Base-by-base conservation (phyloP, 2,888 invertebrate genomes). In the Lepeophtheirus nordmannii region DNA sequence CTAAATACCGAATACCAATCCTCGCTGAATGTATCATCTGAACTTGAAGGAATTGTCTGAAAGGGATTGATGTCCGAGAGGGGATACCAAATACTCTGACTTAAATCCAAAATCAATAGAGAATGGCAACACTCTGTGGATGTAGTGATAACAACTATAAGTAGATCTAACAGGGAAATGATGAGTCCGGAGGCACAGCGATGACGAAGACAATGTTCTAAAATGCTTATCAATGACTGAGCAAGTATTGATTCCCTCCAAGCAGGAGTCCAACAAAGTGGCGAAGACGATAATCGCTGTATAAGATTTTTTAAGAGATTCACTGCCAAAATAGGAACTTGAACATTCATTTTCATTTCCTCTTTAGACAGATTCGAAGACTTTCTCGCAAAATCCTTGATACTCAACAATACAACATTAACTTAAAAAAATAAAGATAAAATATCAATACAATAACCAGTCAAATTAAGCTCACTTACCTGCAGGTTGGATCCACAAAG, bases 11-110 rank as follows among this genome's bases (percentile, higher is more conserved):
- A 22, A n/a, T 20, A n/a, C 62, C 62, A 62, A 3, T 62, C 62
- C 10, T 62, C 39, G n/a, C 39, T 23, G 37, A 12, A 17, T 38
- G 23, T 30, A 30, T 30, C 30, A 30, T 30, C 30, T 30, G 30
- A 30, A 30, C 30, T 30, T 30, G 30, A 30, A 30, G 30, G 30
- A 30, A 30, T 7, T 2, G 30, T 30, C 30, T 30, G 53, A 46
- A 46, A 46, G 14, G 53, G 38, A 10, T 62, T 62, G 8, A 62
- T 40, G 20, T 58, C 58, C 12, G 65, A 65, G 30, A 65, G 20
- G 14, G 65, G 65, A 22, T 59, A 23, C 65, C 65, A 65, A 11
- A 65, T 58, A n/a, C 17, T 14, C 56, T 65, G 65, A 38, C 57
- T 57, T 23, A 65, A 37, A n/a, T 65, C 58, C 10, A 23, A 38